These are phyloP conservation scores for Notodromas monacha DNA, from an alignment of 2,888 invertebrate species.

Conservation along the genomic window DNA sequence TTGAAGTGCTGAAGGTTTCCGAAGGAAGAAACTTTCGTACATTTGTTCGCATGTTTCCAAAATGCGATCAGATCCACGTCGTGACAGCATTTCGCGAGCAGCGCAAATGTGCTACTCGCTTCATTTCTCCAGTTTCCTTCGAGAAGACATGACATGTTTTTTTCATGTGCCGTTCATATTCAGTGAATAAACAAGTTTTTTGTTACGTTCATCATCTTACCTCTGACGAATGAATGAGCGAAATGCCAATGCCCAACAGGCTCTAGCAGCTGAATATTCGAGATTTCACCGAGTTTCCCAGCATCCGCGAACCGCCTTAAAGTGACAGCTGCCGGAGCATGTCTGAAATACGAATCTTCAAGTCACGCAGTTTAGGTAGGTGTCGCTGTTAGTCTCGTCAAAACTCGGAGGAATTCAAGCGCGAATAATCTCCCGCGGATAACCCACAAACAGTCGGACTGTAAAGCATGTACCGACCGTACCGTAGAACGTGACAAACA, in stretches of 20 bases:
- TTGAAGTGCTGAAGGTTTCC: constrained; percentile 15
- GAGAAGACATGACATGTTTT: not conserved
- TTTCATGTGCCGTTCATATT: too few relatives aligned
- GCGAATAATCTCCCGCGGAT: not conserved
- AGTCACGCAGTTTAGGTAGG: too few relatives aligned
- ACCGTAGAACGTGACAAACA: constrained; percentile 18
- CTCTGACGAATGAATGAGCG: constrained; percentile 16
- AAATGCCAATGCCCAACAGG: constrained; percentile 19
- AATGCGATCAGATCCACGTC: constrained; percentile 17
- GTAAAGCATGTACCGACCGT: too few relatives aligned
- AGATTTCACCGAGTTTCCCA: constrained; percentile 17
- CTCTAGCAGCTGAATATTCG: constrained; percentile 18
- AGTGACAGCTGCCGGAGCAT: not conserved
- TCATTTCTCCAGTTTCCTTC: constrained; percentile 17
- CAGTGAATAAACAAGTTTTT: too few relatives aligned
- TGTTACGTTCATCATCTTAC: constrained; percentile 6
- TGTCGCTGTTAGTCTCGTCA: too few relatives aligned
- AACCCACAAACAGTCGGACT: not conserved
- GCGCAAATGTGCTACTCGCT: constrained; percentile 14
- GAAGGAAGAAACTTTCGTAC: constrained; percentile 14
- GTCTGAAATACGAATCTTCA: too few relatives aligned
- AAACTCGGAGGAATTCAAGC: too few relatives aligned
- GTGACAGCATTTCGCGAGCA: constrained; percentile 19
- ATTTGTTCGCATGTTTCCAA: constrained; percentile 15
- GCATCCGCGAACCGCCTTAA: constrained; percentile 16